Percentiles rank a stretch among this genome's conserved stretches.
Conservation (phyloP, 35 echinoderm and acorn worm species). For the Apostichopus californicus region DNA sequence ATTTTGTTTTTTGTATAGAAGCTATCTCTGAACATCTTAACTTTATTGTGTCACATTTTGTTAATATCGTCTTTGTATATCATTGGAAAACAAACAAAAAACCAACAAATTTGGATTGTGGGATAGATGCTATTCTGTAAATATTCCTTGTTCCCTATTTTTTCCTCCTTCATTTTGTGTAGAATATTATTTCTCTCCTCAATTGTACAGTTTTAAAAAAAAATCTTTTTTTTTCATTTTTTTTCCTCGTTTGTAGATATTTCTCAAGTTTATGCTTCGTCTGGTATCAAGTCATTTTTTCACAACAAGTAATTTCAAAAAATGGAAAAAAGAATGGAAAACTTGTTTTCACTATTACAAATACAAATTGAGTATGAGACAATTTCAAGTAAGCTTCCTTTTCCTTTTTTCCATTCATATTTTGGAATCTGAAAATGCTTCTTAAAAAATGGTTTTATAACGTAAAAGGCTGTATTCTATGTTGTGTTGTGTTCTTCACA, state of each 20-base stretch:
- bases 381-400: neutral
- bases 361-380: constrained; percentile 48
- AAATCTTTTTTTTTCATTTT: too few relatives aligned
- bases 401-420: neutral
- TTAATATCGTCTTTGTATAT: constrained; percentile 26
- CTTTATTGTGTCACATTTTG: neutral
- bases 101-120: constrained; percentile 5
- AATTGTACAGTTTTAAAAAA: constrained; percentile 47
- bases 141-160: neutral
- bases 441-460: too few relatives aligned
- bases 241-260: constrained; percentile 43
- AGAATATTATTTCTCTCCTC: constrained; percentile 30
- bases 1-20: neutral
- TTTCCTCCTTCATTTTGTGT: constrained; percentile 1
- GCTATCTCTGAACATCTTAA: neutral
- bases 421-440: too few relatives aligned
- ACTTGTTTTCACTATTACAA: constrained; percentile 51
- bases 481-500: too few relatives aligned
- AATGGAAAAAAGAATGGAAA: constrained; percentile 28
- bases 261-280: constrained; percentile 40
- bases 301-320: constrained; percentile 43
- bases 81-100: constrained; percentile 10
- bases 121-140: constrained; percentile 44
- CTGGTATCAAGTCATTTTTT: constrained; percentile 42
- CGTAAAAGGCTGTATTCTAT: too few relatives aligned